Conservation (phyloP, 2,113 vertebrate species). For the Rhinolophus ferrumequinum region DNA sequence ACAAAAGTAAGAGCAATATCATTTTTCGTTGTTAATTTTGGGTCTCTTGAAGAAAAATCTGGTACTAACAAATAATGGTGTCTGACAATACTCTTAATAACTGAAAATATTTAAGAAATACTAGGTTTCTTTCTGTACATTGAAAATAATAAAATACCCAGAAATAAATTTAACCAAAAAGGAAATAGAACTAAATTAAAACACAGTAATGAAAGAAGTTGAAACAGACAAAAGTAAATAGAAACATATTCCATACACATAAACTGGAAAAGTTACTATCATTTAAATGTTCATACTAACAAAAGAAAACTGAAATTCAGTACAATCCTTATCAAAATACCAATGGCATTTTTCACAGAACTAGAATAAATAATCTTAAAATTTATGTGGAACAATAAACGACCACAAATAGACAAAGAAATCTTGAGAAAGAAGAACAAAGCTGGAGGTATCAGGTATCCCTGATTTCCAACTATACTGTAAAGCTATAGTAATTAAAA, state of each 20-base stretch:
- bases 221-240: background rate
- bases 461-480: background rate
- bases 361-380: background rate
- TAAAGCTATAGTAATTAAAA: background rate
- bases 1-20: background rate
- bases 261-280: background rate
- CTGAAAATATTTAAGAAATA: slow-evolving; percentile 4
- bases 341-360: background rate
- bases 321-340: background rate
- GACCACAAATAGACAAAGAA: background rate
- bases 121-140: background rate
- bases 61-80: background rate
- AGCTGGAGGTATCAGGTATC: background rate
- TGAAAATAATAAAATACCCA: background rate
- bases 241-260: background rate
- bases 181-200: background rate
- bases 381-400: background rate
- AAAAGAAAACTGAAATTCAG: background rate
- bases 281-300: background rate
- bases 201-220: background rate
- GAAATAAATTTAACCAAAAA: background rate
- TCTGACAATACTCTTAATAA: background rate
- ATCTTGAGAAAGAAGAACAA: background rate
- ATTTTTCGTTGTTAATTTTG: slow-evolving; percentile 12
- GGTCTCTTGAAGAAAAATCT: background rate